Evolutionary conservation across 2,113 vertebrate genomes (phyloP).

Genomic region (Heterotilapia buettikoferi): DNA sequence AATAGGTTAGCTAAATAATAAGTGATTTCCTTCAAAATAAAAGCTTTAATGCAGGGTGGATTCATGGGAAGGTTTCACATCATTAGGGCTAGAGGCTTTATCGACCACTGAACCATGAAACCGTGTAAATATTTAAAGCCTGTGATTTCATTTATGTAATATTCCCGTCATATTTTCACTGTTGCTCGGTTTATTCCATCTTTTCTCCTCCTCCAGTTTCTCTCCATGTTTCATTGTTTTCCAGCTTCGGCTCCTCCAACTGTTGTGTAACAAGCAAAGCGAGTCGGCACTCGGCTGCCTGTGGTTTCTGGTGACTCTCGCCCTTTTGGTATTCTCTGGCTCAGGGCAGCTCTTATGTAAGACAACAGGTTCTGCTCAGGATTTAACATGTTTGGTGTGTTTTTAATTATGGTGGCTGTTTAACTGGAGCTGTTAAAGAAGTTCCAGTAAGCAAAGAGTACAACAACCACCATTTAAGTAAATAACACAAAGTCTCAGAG

Average conservation of each 20-base stretch:
- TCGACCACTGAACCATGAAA: not conserved
- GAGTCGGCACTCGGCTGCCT: not conserved
- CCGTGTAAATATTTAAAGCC: not conserved
- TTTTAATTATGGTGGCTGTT: not conserved
- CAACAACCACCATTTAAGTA: not conserved
- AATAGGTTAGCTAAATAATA: not conserved
- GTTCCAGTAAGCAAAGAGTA: not conserved
- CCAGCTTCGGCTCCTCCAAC: not conserved
- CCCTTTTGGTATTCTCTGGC: not conserved
- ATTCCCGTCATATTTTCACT: not conserved
- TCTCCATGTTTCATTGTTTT: not conserved
- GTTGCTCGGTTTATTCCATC: not conserved
- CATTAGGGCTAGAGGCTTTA: not conserved
- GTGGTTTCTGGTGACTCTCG: not conserved
- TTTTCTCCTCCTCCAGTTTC: not conserved
- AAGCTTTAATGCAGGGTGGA: not conserved
- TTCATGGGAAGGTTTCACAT: not conserved
- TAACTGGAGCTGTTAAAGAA: not conserved
- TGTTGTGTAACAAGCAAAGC: constrained; percentile 7
- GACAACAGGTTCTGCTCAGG: not conserved
- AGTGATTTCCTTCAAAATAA: not conserved
- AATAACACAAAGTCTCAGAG: not conserved
- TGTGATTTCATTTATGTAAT: not conserved
- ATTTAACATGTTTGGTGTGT: not conserved
- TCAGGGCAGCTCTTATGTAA: not conserved